These are phyloP conservation scores for Liolophura sinensis DNA, from an alignment of 1,140 invertebrate species.

Conservation along the genomic window DNA sequence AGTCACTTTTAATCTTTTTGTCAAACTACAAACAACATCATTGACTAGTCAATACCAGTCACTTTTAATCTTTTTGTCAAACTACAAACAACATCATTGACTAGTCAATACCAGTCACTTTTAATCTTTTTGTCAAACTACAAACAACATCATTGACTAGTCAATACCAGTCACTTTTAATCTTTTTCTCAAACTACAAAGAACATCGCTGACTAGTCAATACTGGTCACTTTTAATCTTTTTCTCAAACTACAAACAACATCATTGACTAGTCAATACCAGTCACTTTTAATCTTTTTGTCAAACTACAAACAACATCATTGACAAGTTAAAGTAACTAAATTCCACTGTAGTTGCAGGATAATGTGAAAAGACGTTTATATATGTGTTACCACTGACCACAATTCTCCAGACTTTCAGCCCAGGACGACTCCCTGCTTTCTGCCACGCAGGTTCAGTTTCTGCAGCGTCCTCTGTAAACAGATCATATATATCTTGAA, in stretches of 20 bases:
- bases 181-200: neutral
- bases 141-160: neutral
- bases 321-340: too few species aligned
- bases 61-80: neutral
- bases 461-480: slow-evolving; percentile 39
- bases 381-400: slow-evolving; percentile 9
- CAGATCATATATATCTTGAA: neutral
- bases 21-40: neutral
- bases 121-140: neutral
- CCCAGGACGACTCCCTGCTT: slow-evolving; percentile 50
- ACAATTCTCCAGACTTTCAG: slow-evolving; percentile 59
- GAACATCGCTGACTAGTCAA: neutral
- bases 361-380: too few species aligned
- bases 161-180: neutral
- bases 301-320: neutral
- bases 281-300: neutral
- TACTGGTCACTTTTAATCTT: neutral
- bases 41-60: too few species aligned
- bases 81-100: neutral
- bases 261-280: too few species aligned
- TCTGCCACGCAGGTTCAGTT: slow-evolving; percentile 51
- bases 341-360: too few species aligned
- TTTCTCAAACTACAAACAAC: neutral
- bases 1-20: neutral
- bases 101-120: neutral